Evolutionary conservation across 2,888 invertebrate species (phyloP), one percentile per base, ranked within the genome.

Genomic region (Prostheceraeus crozeri): DNA sequence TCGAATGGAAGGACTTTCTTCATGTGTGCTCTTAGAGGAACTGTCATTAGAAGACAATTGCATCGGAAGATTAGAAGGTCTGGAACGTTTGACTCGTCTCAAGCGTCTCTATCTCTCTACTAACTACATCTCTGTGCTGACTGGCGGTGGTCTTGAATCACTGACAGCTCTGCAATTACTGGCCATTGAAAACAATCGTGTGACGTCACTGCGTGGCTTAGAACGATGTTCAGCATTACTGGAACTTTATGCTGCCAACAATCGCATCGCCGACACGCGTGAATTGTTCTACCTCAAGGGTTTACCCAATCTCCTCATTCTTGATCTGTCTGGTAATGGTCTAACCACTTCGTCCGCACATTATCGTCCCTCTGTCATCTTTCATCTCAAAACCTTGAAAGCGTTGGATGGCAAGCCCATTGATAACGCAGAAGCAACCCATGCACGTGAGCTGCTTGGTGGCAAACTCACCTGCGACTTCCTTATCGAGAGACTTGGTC

Each of bases 381-480:
- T 73, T 64, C 75, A 76, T 63, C 69, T 76, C n/a, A 71, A 69
- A 59, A 65, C 68, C 33, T 65, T 76, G 31, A 73, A 73, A 60
- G 74, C 75, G 6, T 65, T 76, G 3, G 76, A 76, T 69, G 75
- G 75, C 10, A 63, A 65, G 36, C 69, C 72, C 28, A 71, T 76
- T 57, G 75, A 65, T 14, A 30, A 45, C 23, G 52, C 52, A 1
- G 65, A 65, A 57, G 28, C 62, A 25, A 33, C 45, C 57, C 66
- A 67, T 59, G 74, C 76, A 8, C 72, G 71, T 61, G 76, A 76
- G 40, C 67, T 69, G 46, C 74, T 75, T 65, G 76, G 76, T 35
- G 76, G 76, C 8, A 66, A 73, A 36, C 66, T 76, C 53, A 76
- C 76, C 1, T 66, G 69, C 53, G 76, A 76, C 63, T 75, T 75